Percentiles rank a stretch among this genome's conserved stretches.
phyloP scores from a whole-genome alignment of 2,797 vertebrate genomes.

The Falco columbarius region DNA sequence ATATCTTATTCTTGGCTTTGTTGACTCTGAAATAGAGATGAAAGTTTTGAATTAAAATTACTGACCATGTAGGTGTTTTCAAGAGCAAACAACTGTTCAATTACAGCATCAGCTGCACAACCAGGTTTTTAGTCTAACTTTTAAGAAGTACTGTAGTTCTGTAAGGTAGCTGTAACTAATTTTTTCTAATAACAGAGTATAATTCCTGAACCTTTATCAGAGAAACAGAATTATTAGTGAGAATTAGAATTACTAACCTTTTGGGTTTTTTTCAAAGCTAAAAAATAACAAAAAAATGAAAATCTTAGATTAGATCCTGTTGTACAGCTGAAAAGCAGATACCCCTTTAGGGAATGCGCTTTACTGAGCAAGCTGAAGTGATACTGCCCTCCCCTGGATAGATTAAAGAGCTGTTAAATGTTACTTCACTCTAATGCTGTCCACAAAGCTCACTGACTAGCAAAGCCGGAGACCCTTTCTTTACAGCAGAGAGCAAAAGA shows the following conservation, averaged over 20 bases:
- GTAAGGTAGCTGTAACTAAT: neutral
- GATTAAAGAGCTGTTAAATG: neutral
- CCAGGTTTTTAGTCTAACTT: neutral
- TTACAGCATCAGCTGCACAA: neutral
- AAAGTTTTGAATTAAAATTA: neutral
- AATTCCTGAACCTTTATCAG: too few relatives aligned
- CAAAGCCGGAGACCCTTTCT: neutral
- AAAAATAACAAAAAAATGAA: neutral
- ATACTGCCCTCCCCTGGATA: constrained; percentile 2
- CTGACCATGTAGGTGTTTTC: neutral
- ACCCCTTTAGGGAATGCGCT: neutral
- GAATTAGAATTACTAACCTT: neutral
- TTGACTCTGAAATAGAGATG: neutral
- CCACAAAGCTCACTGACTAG: neutral
- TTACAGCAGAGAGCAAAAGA: neutral
- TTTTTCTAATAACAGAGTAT: neutral
- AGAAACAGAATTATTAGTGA: neutral
- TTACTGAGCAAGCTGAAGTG: neutral
- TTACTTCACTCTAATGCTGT: neutral
- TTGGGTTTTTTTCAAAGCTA: neutral
- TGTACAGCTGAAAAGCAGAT: neutral
- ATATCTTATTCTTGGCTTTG: neutral
- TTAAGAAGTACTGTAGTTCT: neutral
- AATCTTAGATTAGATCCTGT: neutral
- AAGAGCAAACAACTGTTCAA: neutral